phyloP scores from a whole-genome alignment of 2,888 invertebrate species.

The Pediacus dermestoides region DNA sequence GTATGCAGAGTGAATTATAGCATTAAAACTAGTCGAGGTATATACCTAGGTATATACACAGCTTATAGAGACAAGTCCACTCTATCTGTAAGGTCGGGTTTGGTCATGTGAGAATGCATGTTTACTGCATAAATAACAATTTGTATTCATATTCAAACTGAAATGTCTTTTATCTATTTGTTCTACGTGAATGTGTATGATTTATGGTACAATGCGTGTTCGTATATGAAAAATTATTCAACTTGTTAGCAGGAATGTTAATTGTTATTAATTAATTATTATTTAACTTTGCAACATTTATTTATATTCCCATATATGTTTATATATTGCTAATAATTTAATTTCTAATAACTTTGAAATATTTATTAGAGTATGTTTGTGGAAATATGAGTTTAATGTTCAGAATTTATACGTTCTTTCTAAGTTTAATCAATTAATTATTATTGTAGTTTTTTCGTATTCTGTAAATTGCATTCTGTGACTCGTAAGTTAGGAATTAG shows the following conservation, averaged over 20 bases:
- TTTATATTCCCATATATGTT: no score
- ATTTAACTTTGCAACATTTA: no score
- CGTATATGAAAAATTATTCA: constrained; percentile 1
- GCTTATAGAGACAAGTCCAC: constrained; percentile 4
- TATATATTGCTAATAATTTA: no score
- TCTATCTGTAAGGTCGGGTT: constrained; percentile 8
- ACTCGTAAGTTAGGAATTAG: no score
- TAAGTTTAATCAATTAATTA: no score
- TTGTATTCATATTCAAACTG: constrained; percentile 21
- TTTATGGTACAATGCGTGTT: background rate
- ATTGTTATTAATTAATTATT: constrained; percentile 8
- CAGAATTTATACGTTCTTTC: no score
- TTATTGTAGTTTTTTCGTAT: no score
- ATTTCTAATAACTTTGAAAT: no score
- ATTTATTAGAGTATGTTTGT: no score
- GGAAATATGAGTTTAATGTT: no score
- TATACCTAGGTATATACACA: no score
- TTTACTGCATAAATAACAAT: constrained; percentile 28
- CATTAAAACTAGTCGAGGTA: constrained; percentile 13
- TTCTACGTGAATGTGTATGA: background rate
- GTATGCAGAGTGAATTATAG: constrained; percentile 23
- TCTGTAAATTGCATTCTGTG: no score
- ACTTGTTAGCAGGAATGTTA: constrained; percentile 4
- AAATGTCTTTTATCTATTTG: constrained; percentile 6
- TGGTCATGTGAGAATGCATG: constrained; percentile 28